Conservation (phyloP, 2,797 vertebrate species). For the Chaunax sp. region DNA sequence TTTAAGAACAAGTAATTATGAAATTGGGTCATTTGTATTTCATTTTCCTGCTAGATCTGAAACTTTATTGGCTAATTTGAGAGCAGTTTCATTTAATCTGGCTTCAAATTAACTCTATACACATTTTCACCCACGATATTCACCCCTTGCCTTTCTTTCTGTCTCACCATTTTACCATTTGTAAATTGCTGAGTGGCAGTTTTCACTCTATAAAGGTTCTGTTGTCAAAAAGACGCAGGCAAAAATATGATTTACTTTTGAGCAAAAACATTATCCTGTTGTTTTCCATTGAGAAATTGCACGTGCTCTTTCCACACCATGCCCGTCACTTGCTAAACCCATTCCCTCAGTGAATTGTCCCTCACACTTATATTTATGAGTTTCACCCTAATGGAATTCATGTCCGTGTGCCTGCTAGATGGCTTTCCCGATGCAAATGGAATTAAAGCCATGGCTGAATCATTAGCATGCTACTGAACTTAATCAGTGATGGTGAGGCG, state of each 20-base stretch:
- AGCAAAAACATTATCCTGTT: neutral
- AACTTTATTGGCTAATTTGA: too few species aligned
- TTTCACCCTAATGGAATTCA: conserved; percentile 48
- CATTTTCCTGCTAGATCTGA: neutral
- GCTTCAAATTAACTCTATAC: neutral
- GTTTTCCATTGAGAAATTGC: conserved; percentile 16
- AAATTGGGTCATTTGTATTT: neutral
- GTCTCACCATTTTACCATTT: neutral
- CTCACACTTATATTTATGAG: conserved; percentile 20
- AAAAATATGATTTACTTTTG: neutral
- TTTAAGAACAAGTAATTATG: conserved; percentile 5
- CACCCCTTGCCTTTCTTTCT: neutral
- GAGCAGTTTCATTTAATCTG: too few species aligned
- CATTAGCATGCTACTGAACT: conserved; percentile 57
- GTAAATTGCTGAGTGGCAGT: neutral
- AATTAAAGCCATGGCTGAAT: conserved; percentile 54
- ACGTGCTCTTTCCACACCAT: neutral
- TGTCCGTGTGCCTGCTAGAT: conserved; percentile 42
- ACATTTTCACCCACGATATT: too few species aligned
- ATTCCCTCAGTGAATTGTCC: conserved; percentile 17
- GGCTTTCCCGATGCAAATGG: conserved; percentile 52
- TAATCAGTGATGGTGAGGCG: conserved; percentile 33
- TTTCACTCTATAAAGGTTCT: neutral
- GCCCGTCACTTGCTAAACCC: conserved; percentile 18
- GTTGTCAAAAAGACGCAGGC: neutral